Evolutionary conservation across 1,140 invertebrate genomes (phyloP).

Genomic region (Pteromalus puparum): DNA sequence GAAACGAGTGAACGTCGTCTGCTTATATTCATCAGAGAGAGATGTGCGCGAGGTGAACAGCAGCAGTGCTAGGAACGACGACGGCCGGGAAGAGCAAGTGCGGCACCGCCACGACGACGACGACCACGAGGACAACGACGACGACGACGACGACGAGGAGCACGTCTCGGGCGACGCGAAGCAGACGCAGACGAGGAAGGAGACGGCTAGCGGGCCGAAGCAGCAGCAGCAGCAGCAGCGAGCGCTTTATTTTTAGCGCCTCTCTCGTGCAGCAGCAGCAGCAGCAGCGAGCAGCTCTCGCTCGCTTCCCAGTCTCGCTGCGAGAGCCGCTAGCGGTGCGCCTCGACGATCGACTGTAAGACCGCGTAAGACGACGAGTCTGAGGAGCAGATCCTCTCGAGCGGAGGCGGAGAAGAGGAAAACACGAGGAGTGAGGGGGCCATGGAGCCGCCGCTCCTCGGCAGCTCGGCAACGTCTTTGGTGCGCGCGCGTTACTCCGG

Average conservation of each 20-base stretch:
- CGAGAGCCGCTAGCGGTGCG: not conserved
- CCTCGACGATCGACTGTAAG: not conserved
- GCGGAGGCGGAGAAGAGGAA: not conserved
- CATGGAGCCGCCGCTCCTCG: slow-evolving; percentile 47
- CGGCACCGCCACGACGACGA: not conserved
- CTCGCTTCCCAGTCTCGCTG: not conserved
- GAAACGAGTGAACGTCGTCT: not conserved
- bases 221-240: slow-evolving; percentile 3
- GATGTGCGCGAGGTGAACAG: slow-evolving; percentile 30
- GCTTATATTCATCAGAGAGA: too few relatives aligned
- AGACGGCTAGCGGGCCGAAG: not conserved
- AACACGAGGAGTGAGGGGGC: slow-evolving; percentile 20
- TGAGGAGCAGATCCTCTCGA: not conserved
- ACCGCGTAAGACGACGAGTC: not conserved
- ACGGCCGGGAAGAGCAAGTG: not conserved
- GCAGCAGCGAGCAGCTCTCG: slow-evolving; percentile 23
- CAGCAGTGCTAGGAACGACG: not conserved
- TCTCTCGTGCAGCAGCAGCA: not conserved
- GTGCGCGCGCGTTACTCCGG: slow-evolving; percentile 19
- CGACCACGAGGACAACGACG: not conserved
- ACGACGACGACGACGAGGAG: slow-evolving; percentile 4
- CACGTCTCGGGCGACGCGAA: not conserved
- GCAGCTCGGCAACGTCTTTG: slow-evolving; percentile 13
- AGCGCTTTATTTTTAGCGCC: slow-evolving; percentile 47
- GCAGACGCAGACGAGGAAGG: slow-evolving; percentile 25